Evolutionary conservation across 2,888 invertebrate species (phyloP).

Genomic region (Chloromyia formosa): DNA sequence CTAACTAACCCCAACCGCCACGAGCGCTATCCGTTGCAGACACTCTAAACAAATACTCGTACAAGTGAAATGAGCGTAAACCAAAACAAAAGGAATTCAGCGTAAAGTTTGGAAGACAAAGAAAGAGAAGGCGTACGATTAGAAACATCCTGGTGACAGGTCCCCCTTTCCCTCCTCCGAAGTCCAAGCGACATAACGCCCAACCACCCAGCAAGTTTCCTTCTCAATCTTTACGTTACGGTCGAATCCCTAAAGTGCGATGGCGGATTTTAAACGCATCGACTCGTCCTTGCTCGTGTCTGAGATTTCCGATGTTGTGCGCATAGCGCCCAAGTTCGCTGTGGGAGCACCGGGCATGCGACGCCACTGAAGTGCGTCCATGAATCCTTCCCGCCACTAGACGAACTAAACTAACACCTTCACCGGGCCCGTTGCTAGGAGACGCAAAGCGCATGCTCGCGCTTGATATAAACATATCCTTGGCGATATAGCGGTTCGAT

Average conservation of each 20-base stretch:
- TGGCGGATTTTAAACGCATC: constrained; percentile 28
- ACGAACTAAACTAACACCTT: constrained; percentile 15
- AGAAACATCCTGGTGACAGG: constrained; percentile 20
- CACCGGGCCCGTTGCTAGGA: constrained; percentile 32
- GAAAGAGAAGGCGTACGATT: constrained; percentile 33
- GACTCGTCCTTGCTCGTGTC: neutral
- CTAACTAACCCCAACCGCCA: constrained; percentile 6
- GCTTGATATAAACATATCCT: constrained; percentile 8
- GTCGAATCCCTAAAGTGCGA: constrained; percentile 28
- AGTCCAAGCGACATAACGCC: neutral
- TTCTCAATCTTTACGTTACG: neutral
- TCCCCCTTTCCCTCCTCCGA: neutral
- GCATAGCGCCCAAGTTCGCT: constrained; percentile 8
- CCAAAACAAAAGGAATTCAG: constrained; percentile 46
- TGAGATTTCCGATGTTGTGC: constrained; percentile 14
- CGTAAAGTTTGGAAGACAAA: constrained; percentile 19
- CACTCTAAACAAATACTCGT: constrained; percentile 18
- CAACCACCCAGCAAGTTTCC: constrained; percentile 18
- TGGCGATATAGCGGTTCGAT: neutral
- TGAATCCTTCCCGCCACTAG: constrained; percentile 13
- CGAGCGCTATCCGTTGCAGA: neutral
- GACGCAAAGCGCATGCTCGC: constrained; percentile 24
- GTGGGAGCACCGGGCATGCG: neutral
- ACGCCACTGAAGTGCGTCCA: constrained; percentile 4
- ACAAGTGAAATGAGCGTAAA: constrained; percentile 45